Conservation (phyloP, 2,113 vertebrate genomes). For the Phocoena phocoena region DNA sequence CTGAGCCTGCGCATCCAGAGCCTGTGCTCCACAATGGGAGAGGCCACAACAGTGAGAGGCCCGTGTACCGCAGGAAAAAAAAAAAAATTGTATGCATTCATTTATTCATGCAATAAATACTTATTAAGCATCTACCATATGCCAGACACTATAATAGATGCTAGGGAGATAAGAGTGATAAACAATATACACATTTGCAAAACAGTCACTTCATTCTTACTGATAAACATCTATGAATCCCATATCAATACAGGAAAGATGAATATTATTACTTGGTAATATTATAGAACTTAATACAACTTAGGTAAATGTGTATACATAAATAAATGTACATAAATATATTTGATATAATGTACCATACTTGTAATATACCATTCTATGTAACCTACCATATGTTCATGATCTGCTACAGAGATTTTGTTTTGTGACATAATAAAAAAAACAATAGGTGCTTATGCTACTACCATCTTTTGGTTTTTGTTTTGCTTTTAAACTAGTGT, state of each 20-base stretch:
- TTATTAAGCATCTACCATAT: background rate
- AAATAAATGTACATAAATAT: background rate
- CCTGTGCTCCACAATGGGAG: no score
- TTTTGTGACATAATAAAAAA: background rate
- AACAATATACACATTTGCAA: background rate
- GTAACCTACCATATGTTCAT: background rate
- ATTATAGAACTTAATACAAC: background rate
- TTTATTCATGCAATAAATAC: background rate
- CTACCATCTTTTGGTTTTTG: background rate
- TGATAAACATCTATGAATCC: conserved; percentile 18
- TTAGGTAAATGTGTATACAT: background rate
- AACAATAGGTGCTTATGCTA: background rate
- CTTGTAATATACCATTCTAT: background rate
- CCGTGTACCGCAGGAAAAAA: no score
- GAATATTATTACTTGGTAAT: background rate
- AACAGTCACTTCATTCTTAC: conserved; percentile 11
- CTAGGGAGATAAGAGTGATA: background rate
- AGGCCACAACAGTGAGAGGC: no score
- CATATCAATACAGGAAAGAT: background rate
- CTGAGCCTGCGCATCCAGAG: no score
- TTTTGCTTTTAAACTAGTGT: conserved; percentile 4
- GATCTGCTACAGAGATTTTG: background rate
- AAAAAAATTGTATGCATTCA: background rate
- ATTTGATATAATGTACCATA: background rate
- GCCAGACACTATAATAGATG: background rate